A percentile compares a stretch with the other conserved stretches of the same genome.
Conservation (phyloP, 2,797 vertebrate genomes). For the Enteromius afrohamiltoni region DNA sequence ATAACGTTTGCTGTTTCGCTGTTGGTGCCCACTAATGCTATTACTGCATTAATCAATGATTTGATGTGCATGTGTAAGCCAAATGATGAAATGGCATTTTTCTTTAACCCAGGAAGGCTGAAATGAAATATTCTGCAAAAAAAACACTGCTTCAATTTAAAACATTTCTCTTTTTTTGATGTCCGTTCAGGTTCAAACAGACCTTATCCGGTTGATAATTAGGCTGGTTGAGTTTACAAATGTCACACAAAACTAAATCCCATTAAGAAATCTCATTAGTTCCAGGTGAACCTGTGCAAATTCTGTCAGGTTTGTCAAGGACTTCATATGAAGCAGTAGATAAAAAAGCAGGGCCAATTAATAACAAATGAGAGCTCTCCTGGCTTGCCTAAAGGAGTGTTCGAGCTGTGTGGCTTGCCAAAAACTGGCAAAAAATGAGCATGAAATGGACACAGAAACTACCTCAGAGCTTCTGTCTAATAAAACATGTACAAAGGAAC, state of each 20-base stretch:
- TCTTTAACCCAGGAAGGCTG: background rate
- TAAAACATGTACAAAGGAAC: constrained; percentile 15
- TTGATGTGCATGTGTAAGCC: background rate
- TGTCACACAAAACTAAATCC: constrained; percentile 33
- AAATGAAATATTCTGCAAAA: background rate
- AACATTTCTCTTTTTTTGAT: constrained; percentile 2
- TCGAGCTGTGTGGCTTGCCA: background rate
- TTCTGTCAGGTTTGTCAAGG: constrained; percentile 18
- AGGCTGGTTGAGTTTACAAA: constrained; percentile 36
- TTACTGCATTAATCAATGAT: constrained; percentile 48
- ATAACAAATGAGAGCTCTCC: background rate
- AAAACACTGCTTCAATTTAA: background rate
- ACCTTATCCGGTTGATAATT: constrained; percentile 27
- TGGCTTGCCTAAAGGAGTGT: background rate
- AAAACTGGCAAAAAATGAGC: background rate
- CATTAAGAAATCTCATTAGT: constrained; percentile 30
- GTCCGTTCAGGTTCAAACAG: constrained; percentile 31
- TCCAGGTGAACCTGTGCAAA: constrained; percentile 29
- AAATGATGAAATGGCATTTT: background rate
- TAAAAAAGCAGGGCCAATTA: constrained; percentile 14
- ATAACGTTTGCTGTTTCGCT: constrained; percentile 59
- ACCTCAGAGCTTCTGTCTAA: background rate
- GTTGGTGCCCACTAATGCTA: constrained; percentile 43
- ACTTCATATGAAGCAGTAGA: constrained; percentile 6
- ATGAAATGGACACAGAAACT: background rate